Conservation (phyloP, 2,888 invertebrate species). For the Creontiades dilutus region DNA sequence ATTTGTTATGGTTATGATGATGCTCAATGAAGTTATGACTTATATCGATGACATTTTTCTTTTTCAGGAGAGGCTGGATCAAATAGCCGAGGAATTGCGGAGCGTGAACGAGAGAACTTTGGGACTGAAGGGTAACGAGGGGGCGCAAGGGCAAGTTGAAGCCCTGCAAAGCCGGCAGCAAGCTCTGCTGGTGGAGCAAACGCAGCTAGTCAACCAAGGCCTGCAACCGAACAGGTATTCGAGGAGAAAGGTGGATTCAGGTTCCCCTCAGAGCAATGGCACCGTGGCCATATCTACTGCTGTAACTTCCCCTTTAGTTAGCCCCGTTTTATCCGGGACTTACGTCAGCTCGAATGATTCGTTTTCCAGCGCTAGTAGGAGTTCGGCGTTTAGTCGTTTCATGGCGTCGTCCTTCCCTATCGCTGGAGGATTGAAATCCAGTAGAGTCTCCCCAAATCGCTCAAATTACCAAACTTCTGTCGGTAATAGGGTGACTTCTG, state of each 20-base stretch:
- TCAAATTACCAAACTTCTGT: not conserved
- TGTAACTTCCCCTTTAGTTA: not conserved
- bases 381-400: slow-evolving; percentile 34
- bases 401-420: not conserved
- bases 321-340: not conserved
- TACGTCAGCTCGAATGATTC: not conserved
- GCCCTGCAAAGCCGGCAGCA: slow-evolving; percentile 78
- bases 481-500: not conserved
- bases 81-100: slow-evolving; percentile 79
- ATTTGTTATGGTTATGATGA: not conserved
- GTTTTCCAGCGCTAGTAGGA: not conserved
- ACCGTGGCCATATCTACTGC: not conserved
- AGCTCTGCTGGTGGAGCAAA: slow-evolving; percentile 79
- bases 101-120: slow-evolving; percentile 78
- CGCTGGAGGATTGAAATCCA: not conserved
- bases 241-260: slow-evolving; percentile 23
- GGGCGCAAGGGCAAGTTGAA: slow-evolving; percentile 78
- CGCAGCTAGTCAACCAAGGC: slow-evolving; percentile 77
- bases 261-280: not conserved
- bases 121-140: slow-evolving; percentile 78
- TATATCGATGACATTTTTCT: not conserved
- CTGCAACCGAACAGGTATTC: slow-evolving; percentile 74
- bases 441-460: not conserved
- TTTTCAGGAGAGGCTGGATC: slow-evolving; percentile 79
- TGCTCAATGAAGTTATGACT: not conserved